Base-by-base conservation (phyloP, 2,113 vertebrate species). In the Ardeotis arabs region DNA sequence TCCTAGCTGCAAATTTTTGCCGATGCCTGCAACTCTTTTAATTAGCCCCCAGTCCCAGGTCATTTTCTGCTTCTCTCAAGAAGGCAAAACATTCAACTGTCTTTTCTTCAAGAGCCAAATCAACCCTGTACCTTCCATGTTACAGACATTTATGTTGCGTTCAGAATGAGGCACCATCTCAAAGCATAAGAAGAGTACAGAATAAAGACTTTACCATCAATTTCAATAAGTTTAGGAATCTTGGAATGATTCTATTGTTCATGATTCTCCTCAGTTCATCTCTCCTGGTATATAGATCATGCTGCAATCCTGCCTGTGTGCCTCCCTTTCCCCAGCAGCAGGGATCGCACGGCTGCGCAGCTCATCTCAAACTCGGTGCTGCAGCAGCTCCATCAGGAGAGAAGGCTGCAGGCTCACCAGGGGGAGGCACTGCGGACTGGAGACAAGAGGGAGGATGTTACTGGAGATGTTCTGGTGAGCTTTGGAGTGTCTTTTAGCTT, bases 1-100 rank as follows among this genome's bases (percentile, higher is more conserved):
- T 92, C 77, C 77, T 76, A 87, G 85, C 89, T 84, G 77, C 80
- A 93, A 84, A 84, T 92, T 92, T 97, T 90, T 95, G 91, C 55
- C 5, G 89, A 91, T 96, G 93, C 19, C 45, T 90, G 89, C 90
- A 96, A 90, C 37, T 87, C n/a, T 59, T 44, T 90, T 96, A 93
- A 96, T 92, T 92, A 93, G 76, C 53, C 86, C 62, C 50, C 22
- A 78, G 77, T 92, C 90, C 88, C 86, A 92, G 85, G 92, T 77
- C 52, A 72, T 94, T 91, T 96, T 95, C 80, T 78, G 58, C 45
- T 72, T 84, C 76, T 70, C 60, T 94, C 83, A 94, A 77, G 56
- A 78, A 64, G 39, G 78, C 41, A 94, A 92, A 95, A 87, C 74
- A 64, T 63, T 90, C 33, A 53, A 29, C 67, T 52, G 25, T 62